Evolutionary conservation across 2,888 invertebrate genomes (phyloP), one percentile per base, ranked within the genome.

Genomic region (Chrysolina oricalcia): DNA sequence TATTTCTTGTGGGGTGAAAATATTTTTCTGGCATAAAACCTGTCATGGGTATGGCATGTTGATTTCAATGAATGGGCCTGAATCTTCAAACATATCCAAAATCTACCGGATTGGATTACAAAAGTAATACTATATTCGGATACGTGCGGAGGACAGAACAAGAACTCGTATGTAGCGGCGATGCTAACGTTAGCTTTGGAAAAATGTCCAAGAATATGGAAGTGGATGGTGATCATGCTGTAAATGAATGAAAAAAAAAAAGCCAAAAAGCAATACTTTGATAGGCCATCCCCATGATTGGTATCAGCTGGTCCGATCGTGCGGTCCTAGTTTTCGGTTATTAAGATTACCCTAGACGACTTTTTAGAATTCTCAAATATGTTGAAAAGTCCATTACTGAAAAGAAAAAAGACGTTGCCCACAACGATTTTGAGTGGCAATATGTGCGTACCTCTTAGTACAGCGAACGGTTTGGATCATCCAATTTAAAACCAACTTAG

Each of bases 161-260:
- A n/a, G n/a, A n/a, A n/a, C n/a, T n/a, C n/a, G n/a, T n/a, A n/a
- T n/a, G n/a, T n/a, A n/a, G n/a, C n/a, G 46, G 48, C 66, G 21
- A 48, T 66, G 66, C 23, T 8, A 43, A 6, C 23, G 4, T 48
- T 11, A 66, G 66, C 41, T 65, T 65, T 65, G 17, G 41, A 65
- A 65, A 65, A 65, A 8, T 46, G 19, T 46, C 46, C 48, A 48
- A 66, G 21, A 46, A 46, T 66, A 59, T 27, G 41, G 81, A 80
- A 78, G 63, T 59, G 11, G 65, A 46, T 65, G 65, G 65, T 41
- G 65, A 46, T 65, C 43, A 46, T 65, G 43, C 19, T 46, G 65
- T 53, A 21, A 19, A 19, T 53, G 53, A 53, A 53, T 19, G 21
- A 15, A 53, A 53, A 53, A 19, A 53, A 53, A 53, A n/a, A n/a